phyloP scores from a whole-genome alignment of 2,797 vertebrate genomes.

The Crenichthys baileyi region DNA sequence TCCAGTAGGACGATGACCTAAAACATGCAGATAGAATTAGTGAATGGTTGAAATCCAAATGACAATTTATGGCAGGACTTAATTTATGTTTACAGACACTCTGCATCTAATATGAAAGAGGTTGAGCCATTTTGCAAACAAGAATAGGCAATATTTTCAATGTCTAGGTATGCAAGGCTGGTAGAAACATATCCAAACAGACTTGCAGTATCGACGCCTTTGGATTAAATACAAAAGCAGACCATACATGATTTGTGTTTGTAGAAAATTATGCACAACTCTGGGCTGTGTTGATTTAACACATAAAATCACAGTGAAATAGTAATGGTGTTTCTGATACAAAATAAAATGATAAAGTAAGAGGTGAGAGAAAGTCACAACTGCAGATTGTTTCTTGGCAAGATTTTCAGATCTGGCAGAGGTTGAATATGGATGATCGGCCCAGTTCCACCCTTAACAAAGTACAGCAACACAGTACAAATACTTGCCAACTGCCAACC shows the following conservation, averaged over 20 bases:
- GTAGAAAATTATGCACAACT: neutral
- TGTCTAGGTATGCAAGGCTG: neutral
- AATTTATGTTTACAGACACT: neutral
- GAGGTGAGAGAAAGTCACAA: conserved; percentile 11
- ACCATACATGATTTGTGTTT: neutral
- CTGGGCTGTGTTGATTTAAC: neutral
- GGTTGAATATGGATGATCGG: conserved; percentile 46
- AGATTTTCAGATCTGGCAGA: conserved; percentile 47
- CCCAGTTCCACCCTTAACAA: conserved; percentile 37
- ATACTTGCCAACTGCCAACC: conserved; percentile 34
- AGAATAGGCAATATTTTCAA: neutral
- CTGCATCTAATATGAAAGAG: neutral
- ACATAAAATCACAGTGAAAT: neutral
- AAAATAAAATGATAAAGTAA: conserved; percentile 7
- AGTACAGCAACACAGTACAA: conserved; percentile 34
- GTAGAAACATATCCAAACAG: neutral
- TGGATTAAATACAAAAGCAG: neutral
- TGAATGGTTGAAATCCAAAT: neutral
- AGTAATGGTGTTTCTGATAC: neutral
- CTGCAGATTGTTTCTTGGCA: conserved; percentile 44
- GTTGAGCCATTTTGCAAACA: neutral
- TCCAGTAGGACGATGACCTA: neutral
- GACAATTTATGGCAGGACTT: neutral
- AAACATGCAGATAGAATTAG: neutral
- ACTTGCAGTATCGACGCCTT: neutral